Conservation (phyloP, 2,888 invertebrate species). For the Microplitis deprimator region DNA sequence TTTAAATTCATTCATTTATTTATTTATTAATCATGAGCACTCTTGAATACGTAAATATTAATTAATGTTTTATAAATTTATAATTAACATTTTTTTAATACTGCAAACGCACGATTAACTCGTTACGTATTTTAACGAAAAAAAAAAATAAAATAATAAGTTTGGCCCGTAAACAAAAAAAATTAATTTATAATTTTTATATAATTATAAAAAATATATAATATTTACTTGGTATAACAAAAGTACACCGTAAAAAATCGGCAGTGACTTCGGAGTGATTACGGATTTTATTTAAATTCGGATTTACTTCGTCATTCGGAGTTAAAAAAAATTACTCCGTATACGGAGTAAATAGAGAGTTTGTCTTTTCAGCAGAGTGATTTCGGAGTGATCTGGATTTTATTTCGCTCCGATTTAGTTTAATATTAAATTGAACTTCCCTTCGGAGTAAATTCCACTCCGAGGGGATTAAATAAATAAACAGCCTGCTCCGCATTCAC, state of each 20-base stretch:
- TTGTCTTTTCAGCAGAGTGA: too few relatives aligned
- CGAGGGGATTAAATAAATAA: too few relatives aligned
- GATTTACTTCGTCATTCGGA: too few relatives aligned
- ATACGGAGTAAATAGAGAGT: too few relatives aligned
- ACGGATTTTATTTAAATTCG: too few relatives aligned
- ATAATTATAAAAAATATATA: slow-evolving; percentile 8
- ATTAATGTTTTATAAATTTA: neutral
- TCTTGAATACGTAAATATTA: slow-evolving; percentile 23
- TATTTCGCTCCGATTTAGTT: too few relatives aligned
- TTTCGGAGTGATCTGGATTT: too few relatives aligned
- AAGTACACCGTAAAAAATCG: neutral
- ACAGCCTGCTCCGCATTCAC: too few relatives aligned
- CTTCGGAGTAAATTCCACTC: too few relatives aligned
- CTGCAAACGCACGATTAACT: slow-evolving; percentile 38
- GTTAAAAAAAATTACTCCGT: too few relatives aligned
- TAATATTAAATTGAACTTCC: too few relatives aligned
- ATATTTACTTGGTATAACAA: slow-evolving; percentile 19
- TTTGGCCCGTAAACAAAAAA: slow-evolving; percentile 26
- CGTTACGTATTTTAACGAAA: slow-evolving; percentile 14
- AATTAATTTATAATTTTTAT: neutral
- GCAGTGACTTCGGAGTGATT: too few relatives aligned
- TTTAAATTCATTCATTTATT: slow-evolving; percentile 19
- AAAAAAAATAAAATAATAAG: slow-evolving; percentile 16
- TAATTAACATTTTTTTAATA: slow-evolving; percentile 35
- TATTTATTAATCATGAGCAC: slow-evolving; percentile 22